Evolutionary conservation across 1,140 invertebrate species (phyloP), one percentile per base, ranked within the genome.

Genomic region (Drosophila suzukii): DNA sequence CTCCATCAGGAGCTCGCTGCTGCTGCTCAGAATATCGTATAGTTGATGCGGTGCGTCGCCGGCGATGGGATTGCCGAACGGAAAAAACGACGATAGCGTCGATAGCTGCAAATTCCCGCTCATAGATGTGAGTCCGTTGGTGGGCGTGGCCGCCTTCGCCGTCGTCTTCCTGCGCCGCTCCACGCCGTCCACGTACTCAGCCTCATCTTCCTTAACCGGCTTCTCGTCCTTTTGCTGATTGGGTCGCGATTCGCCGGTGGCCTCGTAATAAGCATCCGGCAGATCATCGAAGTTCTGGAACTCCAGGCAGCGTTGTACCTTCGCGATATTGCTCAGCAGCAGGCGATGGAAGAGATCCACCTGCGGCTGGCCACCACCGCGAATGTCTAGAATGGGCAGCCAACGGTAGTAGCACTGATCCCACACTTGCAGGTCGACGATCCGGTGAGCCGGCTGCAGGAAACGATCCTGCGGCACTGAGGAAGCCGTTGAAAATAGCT

Each of bases 331-430:
- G 41, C 94, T 94, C 5, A 94, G 92, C 24, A 95, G 68, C 30
- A 94, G 80, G 49, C 94, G 93, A 55, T 93, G 92, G 53, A 92
- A 94, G 15, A 95, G 91, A 88, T 96, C 96, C 10, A 95, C 92
- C 65, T 96, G 95, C 32, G 95, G 95, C 61, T 92, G 93, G 0
- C 97, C 97, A 46, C 97, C 96, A 61, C 95, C 95, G 5, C 94
- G 94, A 49, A 98, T 96, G 91, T 98, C 96, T 0, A 97, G 93
- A 11, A 96, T 94, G 6, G 96, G 95, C 84, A 98, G 94, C 97
- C 97, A 98, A 3, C 97, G 95, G 76, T 97, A 96, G 93, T 98
- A 98, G 93, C 97, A 98, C 85, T 97, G 97, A 49, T 94, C 93
- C 97, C 97, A 98, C n/a, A 98, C 90, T 53, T 96, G 95, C 65